Evolutionary conservation across 1,140 invertebrate genomes (phyloP).

Genomic region (Leptinotarsa defecta): DNA sequence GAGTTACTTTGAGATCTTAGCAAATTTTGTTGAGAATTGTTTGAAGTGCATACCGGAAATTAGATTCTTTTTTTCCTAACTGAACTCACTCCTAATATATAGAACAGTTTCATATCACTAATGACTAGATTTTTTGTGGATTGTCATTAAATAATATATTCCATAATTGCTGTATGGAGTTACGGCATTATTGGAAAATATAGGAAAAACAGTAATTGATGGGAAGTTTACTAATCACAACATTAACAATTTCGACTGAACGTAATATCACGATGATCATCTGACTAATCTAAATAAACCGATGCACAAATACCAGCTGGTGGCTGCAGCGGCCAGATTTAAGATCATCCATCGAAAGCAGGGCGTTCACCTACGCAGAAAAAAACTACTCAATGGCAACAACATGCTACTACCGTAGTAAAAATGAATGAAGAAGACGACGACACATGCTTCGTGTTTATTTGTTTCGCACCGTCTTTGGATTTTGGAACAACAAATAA

Average conservation of each 20-base stretch:
- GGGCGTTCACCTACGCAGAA: background rate
- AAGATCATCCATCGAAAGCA: background rate
- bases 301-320: background rate
- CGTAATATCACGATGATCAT: background rate
- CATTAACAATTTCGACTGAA: background rate
- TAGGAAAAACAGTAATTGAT: too few species aligned
- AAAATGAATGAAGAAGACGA: background rate
- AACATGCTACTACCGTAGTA: background rate
- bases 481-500: background rate
- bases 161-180: too few species aligned
- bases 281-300: background rate
- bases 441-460: constrained; percentile 1
- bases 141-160: too few species aligned
- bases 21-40: too few species aligned
- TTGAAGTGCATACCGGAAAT: too few species aligned
- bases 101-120: too few species aligned
- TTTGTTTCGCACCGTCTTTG: background rate
- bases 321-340: background rate
- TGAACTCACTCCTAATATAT: too few species aligned
- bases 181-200: too few species aligned
- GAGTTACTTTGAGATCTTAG: too few species aligned
- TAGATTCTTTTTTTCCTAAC: too few species aligned
- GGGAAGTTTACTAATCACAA: background rate
- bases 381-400: background rate
- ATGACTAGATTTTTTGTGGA: too few species aligned